Base-by-base conservation (phyloP, 2,113 vertebrate genomes). In the Nothobranchius furzeri region DNA sequence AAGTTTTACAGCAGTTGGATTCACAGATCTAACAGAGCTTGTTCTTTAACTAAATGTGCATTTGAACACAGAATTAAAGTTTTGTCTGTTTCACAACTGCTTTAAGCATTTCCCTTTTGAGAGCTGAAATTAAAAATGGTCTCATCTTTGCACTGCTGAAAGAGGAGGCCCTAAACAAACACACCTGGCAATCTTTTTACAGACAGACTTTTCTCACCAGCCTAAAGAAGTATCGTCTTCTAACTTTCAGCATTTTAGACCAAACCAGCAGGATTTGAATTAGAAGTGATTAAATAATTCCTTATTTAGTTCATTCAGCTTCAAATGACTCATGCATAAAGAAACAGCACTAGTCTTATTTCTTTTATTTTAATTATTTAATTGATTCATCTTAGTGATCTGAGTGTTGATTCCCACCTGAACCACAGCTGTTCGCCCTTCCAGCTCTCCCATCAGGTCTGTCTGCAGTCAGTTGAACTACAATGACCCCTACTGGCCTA, bases 401-500 rank as follows among this genome's bases (percentile, higher is more conserved):
- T 17, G 47, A 49, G 9, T 78, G 37, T 40, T 6, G 37, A 4
- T 40, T 40, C 37, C 59, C 62, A 68, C 68, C 64, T 71, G 73
- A 79, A 70, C 46, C 17, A 24, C 55, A 50, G 79, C 61, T 66
- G 60, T 57, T 68, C 46, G 61, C 74, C 74, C 66, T 45, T 3
- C 12, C 61, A 58, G 56, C 59, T 58, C 64, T 3, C 60, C 54
- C 9, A 48, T 51, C 2, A 17, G 37, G 59, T 24, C 49, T 9
- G 45, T 67, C 46, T 49, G 66, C 64, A 83, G 87, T 90, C 86
- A 81, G 87, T 91, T 94, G 88, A 93, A 83, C 94, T 92, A 90
- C 90, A 94, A 88, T 92, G 94, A 93, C 95, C 95, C 94, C 96
- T 95, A 89, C 92, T 95, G 95, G 94, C 46, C 5, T 54, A 52